phyloP scores from a whole-genome alignment of 1,140 invertebrate species.

The Phymastichus coffea region DNA sequence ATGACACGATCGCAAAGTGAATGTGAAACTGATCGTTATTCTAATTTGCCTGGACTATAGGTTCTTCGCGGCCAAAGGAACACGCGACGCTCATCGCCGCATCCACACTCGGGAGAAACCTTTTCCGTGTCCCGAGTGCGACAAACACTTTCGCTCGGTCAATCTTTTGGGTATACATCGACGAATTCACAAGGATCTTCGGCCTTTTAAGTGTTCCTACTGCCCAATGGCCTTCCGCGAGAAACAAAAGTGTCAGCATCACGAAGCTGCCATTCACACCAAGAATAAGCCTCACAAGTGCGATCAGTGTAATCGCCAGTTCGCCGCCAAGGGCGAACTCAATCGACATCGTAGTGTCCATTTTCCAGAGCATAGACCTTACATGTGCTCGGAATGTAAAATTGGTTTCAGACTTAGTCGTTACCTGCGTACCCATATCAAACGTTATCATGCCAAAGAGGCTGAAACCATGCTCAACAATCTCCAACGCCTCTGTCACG shows the following conservation, averaged over 20 bases:
- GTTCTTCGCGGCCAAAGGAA: conserved; percentile 59
- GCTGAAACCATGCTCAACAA: background rate
- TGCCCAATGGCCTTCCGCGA: conserved; percentile 55
- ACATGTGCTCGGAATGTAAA: conserved; percentile 56
- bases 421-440: conserved; percentile 54
- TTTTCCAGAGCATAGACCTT: conserved; percentile 56
- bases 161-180: conserved; percentile 58
- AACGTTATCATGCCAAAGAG: conserved; percentile 20
- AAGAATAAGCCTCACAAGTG: conserved; percentile 53
- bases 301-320: conserved; percentile 54
- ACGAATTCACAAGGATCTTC: conserved; percentile 53
- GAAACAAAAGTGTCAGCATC: conserved; percentile 51
- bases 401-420: conserved; percentile 58
- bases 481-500: too few relatives aligned
- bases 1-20: too few relatives aligned
- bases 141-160: conserved; percentile 55
- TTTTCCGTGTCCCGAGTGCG: conserved; percentile 63
- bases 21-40: too few relatives aligned
- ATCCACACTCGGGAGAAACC: conserved; percentile 66
- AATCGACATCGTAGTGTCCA: conserved; percentile 55
- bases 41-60: too few relatives aligned
- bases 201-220: conserved; percentile 51
- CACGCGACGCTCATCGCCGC: conserved; percentile 64
- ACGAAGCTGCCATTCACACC: conserved; percentile 55
- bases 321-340: conserved; percentile 55